Evolutionary conservation across 1,140 invertebrate species (phyloP), one percentile per base, ranked within the genome.

Genomic region (Hyles euphorbiae): DNA sequence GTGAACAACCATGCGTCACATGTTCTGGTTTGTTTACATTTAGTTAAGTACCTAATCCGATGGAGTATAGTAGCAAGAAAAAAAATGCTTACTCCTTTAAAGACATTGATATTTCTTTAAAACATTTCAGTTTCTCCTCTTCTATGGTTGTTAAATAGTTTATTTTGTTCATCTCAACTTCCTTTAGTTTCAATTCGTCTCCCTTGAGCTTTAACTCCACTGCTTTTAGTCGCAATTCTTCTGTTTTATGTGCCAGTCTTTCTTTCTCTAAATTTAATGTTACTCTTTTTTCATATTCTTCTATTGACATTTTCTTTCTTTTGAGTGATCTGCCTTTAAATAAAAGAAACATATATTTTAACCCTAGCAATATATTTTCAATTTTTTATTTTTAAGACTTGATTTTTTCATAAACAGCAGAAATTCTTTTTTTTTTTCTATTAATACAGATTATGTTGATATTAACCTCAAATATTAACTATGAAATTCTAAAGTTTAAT

Each of bases 41-140:
- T n/a, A n/a, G n/a, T n/a, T n/a, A n/a, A n/a, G n/a, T n/a, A n/a
- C n/a, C n/a, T n/a, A n/a, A n/a, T n/a, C n/a, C n/a, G n/a, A n/a
- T n/a, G n/a, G n/a, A n/a, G n/a, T n/a, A n/a, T n/a, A 22, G 22
- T 22, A 22, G 22, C 2, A 51, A 33, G 54, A n/a, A 33, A 22
- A 11, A 34, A 22, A 43, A 32, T 48, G 65, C 73, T 75, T 61
- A 76, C 73, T 76, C 73, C 65, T 70, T 76, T 22, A 76, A 63
- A 10, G 63, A 69, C 43, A 66, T 12, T 9, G 68, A 70, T 53
- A 76, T 73, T 9, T 76, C 73, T 64, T 57, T 64, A 54, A 76
- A 76, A 60, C 70, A 76, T 55, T 73, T 76, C 0, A 76, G 53
- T 58, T 76, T 76, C 56, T 76, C 73, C 33, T 76, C 73, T 53